Base-by-base conservation (phyloP, 1,140 invertebrate species). In the Diachasmimorpha longicaudata region DNA sequence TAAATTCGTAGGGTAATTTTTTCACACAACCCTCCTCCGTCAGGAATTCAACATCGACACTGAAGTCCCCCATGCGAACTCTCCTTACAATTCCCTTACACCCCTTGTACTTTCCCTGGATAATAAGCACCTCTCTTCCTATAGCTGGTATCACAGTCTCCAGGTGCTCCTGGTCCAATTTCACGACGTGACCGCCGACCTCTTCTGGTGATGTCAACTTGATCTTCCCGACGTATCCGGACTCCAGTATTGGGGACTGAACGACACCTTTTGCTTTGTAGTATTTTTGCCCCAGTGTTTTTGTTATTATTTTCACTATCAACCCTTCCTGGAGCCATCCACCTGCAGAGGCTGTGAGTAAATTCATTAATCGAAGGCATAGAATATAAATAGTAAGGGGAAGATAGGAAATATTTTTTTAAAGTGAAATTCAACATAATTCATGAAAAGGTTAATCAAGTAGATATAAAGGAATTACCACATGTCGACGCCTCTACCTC, bases 101-200 rank as follows among this genome's bases (percentile, higher is more conserved):
- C 0, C 95, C 96, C 21, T 93, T 89, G 88, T 98, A 95, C 0
- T 93, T 93, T 14, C 98, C 98, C 89, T 96, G 96, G 0, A 99
- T 92, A 78, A 99, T 92, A 69, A 93, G 82, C 1, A 99, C 93
- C 37, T 90, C 80, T 74, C 94, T 91, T 10, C 96, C 97, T 74
- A 94, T 87, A 0, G 94, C 94, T 19, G 98, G 98, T 83, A 99
- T 97, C 0, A 99, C 98, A 0, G 98, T 99, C 88, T 99, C 97
- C 75, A 99, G 86, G 87, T 99, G 95, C 73, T 93, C 93, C 89
- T 99, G 92, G 91, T 91, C 94, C 74, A 97, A 86, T 89, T 95
- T 95, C 0, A 97, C 82, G 79, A 94, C 93, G 76, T 92, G 91
- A 42, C 90, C 90, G 44, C 82, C 79, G 4, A 88, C 85, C 55